Conservation (phyloP, 2,113 vertebrate species). For the Choloepus hoffmanni region DNA sequence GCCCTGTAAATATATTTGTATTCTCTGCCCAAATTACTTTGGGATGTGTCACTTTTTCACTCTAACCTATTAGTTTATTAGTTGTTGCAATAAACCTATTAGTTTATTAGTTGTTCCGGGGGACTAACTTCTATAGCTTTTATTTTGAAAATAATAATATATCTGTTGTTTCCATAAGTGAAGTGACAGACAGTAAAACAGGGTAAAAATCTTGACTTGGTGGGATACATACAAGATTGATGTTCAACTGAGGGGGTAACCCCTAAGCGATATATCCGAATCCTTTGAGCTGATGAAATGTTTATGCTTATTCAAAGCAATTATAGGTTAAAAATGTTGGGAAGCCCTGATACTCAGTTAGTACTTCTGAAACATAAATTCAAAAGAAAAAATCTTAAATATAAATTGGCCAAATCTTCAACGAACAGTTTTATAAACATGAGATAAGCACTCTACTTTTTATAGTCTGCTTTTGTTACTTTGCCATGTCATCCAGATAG, state of each 20-base stretch:
- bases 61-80: too few species aligned
- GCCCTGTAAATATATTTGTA: too few species aligned
- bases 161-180: neutral
- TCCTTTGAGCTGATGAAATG: neutral
- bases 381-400: neutral
- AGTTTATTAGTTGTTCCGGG: too few species aligned
- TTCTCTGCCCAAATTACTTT: too few species aligned
- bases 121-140: too few species aligned
- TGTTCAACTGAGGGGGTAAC: neutral
- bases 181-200: neutral
- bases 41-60: too few species aligned
- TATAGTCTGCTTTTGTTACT: neutral
- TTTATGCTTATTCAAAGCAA: neutral
- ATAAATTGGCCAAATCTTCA: neutral
- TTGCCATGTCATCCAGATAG: neutral
- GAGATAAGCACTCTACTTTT: neutral
- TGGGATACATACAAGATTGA: neutral
- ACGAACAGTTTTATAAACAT: neutral
- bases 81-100: too few species aligned
- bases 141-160: neutral
- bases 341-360: neutral
- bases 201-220: neutral
- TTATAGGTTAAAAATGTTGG: neutral
- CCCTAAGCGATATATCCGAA: neutral
- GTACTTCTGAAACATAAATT: neutral